Evolutionary conservation across 2,113 vertebrate genomes (phyloP).

Genomic region (Zosterops lateralis): DNA sequence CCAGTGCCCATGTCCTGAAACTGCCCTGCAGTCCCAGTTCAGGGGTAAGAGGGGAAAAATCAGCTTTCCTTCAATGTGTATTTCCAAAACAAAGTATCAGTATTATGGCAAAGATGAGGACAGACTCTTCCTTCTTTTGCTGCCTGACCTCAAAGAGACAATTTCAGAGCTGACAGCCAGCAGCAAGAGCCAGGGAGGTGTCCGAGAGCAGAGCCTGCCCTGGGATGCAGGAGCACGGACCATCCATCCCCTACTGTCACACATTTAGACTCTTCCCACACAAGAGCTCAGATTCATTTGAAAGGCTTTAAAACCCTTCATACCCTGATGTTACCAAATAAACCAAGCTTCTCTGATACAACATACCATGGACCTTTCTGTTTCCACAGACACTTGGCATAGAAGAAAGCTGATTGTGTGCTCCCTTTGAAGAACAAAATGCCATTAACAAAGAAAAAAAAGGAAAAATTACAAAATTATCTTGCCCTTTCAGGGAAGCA

Average conservation of each 20-base stretch:
- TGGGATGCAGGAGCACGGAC: not conserved
- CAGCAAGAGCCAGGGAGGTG: not conserved
- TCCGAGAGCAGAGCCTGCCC: not conserved
- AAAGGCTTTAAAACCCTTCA: not conserved
- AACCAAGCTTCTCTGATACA: not conserved
- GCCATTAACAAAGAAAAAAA: not conserved
- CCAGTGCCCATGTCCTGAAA: not conserved
- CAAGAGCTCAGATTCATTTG: not conserved
- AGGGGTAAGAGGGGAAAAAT: not conserved
- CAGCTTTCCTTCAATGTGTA: not conserved
- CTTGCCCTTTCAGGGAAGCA: not conserved
- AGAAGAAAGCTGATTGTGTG: fast-evolving
- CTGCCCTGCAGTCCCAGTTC: not conserved
- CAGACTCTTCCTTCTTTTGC: not conserved
- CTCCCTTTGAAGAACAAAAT: not conserved
- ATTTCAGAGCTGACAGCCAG: not conserved
- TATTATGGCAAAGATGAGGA: not conserved
- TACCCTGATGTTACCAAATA: not conserved
- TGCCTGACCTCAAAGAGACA: not conserved
- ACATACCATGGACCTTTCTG: not conserved
- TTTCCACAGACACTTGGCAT: not conserved
- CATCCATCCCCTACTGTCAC: not conserved
- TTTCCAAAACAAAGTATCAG: not conserved
- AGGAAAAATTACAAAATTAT: not conserved
- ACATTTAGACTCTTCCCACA: not conserved